phyloP scores from a whole-genome alignment of 2,888 invertebrate genomes.

The Aspidiotus destructor region DNA sequence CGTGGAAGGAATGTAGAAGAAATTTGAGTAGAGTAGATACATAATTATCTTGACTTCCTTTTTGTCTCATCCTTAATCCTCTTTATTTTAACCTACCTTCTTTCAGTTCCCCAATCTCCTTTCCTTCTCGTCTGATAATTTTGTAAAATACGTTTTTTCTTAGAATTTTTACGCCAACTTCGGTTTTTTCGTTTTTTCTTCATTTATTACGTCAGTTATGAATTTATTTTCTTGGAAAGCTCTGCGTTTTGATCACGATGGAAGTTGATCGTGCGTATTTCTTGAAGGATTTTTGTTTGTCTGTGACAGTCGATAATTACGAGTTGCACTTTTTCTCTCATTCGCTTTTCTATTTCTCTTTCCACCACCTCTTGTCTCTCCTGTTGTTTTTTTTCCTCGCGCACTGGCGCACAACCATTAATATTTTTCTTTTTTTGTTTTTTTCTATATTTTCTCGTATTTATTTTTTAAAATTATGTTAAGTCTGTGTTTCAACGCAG shows the following conservation, averaged over 20 bases:
- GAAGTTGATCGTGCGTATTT: no score
- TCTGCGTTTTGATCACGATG: no score
- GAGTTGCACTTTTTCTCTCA: slow-evolving; percentile 1
- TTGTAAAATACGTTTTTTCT: background rate
- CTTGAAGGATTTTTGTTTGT: no score
- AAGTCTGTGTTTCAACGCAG: background rate
- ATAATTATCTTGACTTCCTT: no score
- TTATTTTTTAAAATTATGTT: slow-evolving; percentile 4
- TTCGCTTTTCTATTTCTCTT: slow-evolving; percentile 5
- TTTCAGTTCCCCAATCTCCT: no score
- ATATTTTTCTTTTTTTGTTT: background rate
- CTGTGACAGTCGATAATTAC: background rate
- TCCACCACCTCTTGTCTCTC: background rate
- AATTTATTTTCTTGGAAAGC: no score
- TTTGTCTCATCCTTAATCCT: no score
- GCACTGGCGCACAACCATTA: background rate
- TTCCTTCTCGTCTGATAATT: no score
- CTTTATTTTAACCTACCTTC: no score
- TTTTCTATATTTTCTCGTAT: slow-evolving; percentile 17
- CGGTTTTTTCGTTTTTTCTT: slow-evolving; percentile 11
- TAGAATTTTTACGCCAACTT: background rate
- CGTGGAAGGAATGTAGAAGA: no score
- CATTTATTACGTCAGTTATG: background rate
- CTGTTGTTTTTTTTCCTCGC: slow-evolving; percentile 5
- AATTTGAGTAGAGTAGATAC: no score